Conservation (phyloP, 2,113 vertebrate species). For the Hydropotes inermis region DNA sequence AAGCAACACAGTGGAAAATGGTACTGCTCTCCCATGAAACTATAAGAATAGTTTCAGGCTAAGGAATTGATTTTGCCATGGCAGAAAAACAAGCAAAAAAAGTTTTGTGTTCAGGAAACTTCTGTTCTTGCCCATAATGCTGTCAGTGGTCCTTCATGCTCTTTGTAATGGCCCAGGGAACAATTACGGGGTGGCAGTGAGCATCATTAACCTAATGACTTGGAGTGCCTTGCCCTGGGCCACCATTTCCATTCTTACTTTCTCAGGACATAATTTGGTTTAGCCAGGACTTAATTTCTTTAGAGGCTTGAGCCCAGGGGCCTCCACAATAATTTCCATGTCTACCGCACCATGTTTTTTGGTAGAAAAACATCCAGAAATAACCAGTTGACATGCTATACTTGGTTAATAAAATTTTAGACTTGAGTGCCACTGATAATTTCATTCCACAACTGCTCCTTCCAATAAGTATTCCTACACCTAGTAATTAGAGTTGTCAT, state of each 20-base stretch:
- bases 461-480: not conserved
- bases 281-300: conserved; percentile 62
- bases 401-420: conserved; percentile 27
- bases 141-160: not conserved
- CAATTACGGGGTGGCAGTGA: not conserved
- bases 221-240: conserved; percentile 14
- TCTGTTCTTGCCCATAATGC: not conserved
- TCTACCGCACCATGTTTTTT: not conserved
- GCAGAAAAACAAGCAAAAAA: not conserved
- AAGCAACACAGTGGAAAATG: not conserved
- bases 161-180: not conserved
- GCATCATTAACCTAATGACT: not conserved
- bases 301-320: conserved; percentile 17
- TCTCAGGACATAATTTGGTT: conserved; percentile 52
- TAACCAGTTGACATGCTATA: not conserved
- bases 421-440: not conserved
- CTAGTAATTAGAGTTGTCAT: not conserved
- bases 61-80: not conserved
- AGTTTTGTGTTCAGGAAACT: not conserved
- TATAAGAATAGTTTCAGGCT: not conserved
- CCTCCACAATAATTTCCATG: conserved; percentile 19
- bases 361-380: not conserved
- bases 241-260: conserved; percentile 29
- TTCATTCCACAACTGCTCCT: not conserved
- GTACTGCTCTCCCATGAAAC: not conserved